Evolutionary conservation across 1,140 invertebrate genomes (phyloP).

Genomic region (Pararge aegeria): DNA sequence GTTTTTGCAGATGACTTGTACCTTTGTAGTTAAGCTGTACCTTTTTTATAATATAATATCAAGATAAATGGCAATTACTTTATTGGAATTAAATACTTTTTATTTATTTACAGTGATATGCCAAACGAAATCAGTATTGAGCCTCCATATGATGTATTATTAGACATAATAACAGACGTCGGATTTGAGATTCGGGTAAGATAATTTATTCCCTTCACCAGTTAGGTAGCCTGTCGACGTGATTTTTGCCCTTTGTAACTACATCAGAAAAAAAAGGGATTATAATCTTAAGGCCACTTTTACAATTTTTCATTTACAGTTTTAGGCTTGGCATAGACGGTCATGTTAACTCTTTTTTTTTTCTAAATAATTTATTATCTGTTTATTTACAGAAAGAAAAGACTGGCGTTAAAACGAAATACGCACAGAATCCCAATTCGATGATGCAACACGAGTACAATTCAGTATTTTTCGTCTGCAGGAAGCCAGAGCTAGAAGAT

Average conservation of each 20-base stretch:
- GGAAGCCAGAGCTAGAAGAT: constrained; percentile 81
- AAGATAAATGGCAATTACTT: too few relatives aligned
- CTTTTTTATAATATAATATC: too few relatives aligned
- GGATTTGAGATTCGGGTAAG: constrained; percentile 94
- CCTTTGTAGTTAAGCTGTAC: constrained; percentile 1
- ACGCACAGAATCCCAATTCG: constrained; percentile 95
- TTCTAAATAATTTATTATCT: not conserved
- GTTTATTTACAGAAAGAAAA: constrained; percentile 85
- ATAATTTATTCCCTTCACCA: constrained; percentile 10
- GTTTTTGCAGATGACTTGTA: not conserved
- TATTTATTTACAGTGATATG: constrained; percentile 85
- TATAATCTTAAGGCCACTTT: too few relatives aligned
- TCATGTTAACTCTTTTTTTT: too few relatives aligned
- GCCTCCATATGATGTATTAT: constrained; percentile 93
- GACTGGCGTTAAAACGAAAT: constrained; percentile 89
- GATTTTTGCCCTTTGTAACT: too few relatives aligned
- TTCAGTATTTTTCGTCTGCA: constrained; percentile 94
- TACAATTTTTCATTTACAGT: too few relatives aligned
- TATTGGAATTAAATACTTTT: too few relatives aligned
- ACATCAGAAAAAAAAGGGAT: too few relatives aligned
- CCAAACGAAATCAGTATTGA: constrained; percentile 95
- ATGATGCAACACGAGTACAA: constrained; percentile 96
- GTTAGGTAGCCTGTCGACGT: too few relatives aligned
- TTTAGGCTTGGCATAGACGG: too few relatives aligned
- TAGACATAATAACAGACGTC: constrained; percentile 89